These are phyloP conservation scores for Lithophane leautieri DNA, from an alignment of 2,888 invertebrate species.

Conservation along the genomic window DNA sequence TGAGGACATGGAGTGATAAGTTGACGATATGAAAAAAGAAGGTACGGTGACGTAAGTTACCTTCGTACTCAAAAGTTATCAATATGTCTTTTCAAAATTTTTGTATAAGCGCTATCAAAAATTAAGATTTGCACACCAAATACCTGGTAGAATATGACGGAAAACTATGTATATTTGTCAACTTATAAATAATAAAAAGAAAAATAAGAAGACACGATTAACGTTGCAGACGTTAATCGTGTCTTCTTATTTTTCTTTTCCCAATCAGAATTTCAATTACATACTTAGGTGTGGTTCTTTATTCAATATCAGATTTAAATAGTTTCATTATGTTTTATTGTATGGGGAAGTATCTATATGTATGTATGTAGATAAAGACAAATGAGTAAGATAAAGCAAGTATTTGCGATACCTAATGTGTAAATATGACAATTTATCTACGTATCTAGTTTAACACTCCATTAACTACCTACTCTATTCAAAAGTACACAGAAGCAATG, in stretches of 20 bases:
- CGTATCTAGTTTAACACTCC: conserved; percentile 23
- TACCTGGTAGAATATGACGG: too few relatives aligned
- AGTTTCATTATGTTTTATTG: neutral
- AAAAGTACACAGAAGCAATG: conserved; percentile 48
- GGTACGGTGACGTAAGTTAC: neutral
- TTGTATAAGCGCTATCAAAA: too few relatives aligned
- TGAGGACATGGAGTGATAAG: conserved; percentile 35
- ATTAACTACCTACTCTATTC: conserved; percentile 29
- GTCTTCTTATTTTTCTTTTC: too few relatives aligned
- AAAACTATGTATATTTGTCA: too few relatives aligned
- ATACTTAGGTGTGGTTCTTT: neutral
- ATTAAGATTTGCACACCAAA: too few relatives aligned
- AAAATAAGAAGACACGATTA: neutral
- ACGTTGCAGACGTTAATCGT: too few relatives aligned
- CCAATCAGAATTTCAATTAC: neutral
- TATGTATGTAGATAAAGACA: neutral
- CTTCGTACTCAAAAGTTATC: neutral
- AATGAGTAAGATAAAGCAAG: neutral
- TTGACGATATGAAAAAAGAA: neutral
- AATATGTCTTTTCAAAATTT: neutral
- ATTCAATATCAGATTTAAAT: neutral
- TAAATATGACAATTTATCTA: neutral
- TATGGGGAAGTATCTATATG: neutral
- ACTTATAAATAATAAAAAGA: neutral
- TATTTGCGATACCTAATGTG: neutral